These are phyloP conservation scores for Agonopterix arenella DNA, from an alignment of 2,888 invertebrate genomes.

Conservation along the genomic window DNA sequence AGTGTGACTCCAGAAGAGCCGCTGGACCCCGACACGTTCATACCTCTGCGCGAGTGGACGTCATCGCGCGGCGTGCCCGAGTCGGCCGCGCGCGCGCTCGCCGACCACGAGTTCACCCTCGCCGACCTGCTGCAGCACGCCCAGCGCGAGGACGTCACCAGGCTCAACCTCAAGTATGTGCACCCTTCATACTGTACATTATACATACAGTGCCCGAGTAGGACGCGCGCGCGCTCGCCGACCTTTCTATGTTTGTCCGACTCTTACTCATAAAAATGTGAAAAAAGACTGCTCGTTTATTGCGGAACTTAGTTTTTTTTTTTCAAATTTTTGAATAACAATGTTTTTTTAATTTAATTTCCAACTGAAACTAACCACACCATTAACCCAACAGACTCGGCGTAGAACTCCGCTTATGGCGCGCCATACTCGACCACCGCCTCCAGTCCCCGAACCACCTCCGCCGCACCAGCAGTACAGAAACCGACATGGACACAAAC, in stretches of 20 bases:
- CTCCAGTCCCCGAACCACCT: constrained; percentile 35
- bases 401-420: constrained; percentile 90
- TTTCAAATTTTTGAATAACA: too few species aligned
- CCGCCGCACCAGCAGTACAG: constrained; percentile 59
- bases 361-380: neutral
- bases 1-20: constrained; percentile 18
- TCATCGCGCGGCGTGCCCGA: constrained; percentile 81
- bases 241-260: too few species aligned
- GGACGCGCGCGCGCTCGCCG: too few species aligned
- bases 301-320: too few species aligned
- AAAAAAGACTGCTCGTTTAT: too few species aligned
- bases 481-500: constrained; percentile 64
- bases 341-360: too few species aligned
- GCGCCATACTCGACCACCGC: constrained; percentile 82
- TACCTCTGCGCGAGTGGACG: constrained; percentile 82
- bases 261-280: too few species aligned
- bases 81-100: constrained; percentile 80
- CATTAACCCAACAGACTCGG: constrained; percentile 80
- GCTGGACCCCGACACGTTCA: constrained; percentile 29
- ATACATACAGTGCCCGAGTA: too few species aligned
- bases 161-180: constrained; percentile 85
- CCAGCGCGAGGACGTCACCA: constrained; percentile 88
- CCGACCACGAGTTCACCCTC: constrained; percentile 86
- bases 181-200: too few species aligned
- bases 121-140: constrained; percentile 88